A percentile compares a stretch with the other conserved stretches of the same genome.
Evolutionary conservation across 2,888 invertebrate species (phyloP).

Genomic region (Camponotus fellah): DNA sequence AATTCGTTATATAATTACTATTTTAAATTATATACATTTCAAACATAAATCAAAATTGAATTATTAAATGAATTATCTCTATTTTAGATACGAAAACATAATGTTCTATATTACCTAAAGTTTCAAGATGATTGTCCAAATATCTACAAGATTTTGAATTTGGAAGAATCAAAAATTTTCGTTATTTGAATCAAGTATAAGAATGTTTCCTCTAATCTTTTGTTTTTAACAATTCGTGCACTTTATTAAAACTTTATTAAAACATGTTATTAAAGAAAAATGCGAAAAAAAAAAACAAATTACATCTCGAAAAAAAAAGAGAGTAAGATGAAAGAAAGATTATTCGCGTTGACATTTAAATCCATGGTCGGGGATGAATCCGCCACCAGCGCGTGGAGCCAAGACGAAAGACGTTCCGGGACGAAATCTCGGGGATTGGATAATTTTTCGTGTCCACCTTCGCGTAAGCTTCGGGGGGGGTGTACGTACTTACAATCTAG

Average conservation of each 20-base stretch:
- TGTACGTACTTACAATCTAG: slow-evolving; percentile 50
- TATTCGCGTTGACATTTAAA: slow-evolving; percentile 30
- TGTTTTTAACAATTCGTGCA: background rate
- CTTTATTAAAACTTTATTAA: background rate
- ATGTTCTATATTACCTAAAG: background rate
- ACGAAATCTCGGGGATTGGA: slow-evolving; percentile 68
- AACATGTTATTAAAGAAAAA: slow-evolving; percentile 1
- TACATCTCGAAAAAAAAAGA: background rate
- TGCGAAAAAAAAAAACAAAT: background rate
- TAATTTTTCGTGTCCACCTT: slow-evolving; percentile 69
- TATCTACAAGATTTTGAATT: background rate
- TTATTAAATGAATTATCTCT: no score
- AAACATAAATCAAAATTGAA: no score
- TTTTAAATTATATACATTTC: no score
- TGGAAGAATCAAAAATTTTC: background rate
- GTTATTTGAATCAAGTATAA: background rate
- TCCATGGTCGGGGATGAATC: background rate
- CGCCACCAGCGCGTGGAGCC: slow-evolving; percentile 6
- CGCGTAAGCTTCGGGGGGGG: slow-evolving; percentile 28
- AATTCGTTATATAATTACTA: no score
- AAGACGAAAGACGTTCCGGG: slow-evolving; percentile 35
- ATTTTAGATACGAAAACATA: no score
- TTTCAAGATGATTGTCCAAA: background rate
- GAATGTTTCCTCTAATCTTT: background rate
- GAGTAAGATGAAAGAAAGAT: background rate